phyloP scores from a whole-genome alignment of 2,888 invertebrate genomes.

The Cosmorhoe ocellata region DNA sequence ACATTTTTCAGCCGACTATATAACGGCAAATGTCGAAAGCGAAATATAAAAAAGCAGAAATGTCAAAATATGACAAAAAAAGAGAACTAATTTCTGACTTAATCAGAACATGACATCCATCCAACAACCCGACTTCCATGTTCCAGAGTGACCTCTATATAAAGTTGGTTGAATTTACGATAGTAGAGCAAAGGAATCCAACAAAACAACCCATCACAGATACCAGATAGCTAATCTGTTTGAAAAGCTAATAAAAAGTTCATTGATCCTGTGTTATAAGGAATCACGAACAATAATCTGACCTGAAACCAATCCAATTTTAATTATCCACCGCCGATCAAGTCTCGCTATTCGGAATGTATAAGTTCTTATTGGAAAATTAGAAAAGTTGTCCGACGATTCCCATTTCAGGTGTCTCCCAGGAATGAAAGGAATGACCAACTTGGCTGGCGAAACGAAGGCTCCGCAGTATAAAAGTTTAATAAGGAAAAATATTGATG shows the following conservation, averaged over 20 bases:
- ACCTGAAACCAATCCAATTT: slow-evolving; percentile 29
- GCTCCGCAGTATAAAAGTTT: slow-evolving; percentile 43
- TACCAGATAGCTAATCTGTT: neutral
- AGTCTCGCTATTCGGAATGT: slow-evolving; percentile 51
- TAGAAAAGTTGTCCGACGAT: slow-evolving; percentile 69
- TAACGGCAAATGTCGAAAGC: too few relatives aligned
- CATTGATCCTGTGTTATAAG: neutral
- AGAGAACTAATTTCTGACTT: too few relatives aligned
- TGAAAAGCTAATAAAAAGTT: slow-evolving; percentile 2
- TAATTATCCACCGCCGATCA: slow-evolving; percentile 47
- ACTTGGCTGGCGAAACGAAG: slow-evolving; percentile 59
- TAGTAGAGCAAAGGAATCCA: too few relatives aligned
- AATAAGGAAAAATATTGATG: slow-evolving; percentile 40
- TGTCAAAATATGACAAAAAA: too few relatives aligned
- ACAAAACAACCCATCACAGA: too few relatives aligned
- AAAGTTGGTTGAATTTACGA: too few relatives aligned
- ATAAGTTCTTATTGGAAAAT: slow-evolving; percentile 72
- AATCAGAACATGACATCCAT: too few relatives aligned
- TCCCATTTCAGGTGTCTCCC: slow-evolving; percentile 58
- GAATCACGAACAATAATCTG: slow-evolving; percentile 9
- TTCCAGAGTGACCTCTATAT: too few relatives aligned
- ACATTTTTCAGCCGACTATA: too few relatives aligned
- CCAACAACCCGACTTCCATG: too few relatives aligned
- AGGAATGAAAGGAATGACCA: slow-evolving; percentile 55
- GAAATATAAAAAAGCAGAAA: too few relatives aligned